A percentile compares a stretch with the other conserved stretches of the same genome.
Conservation (phyloP, 1,140 invertebrate genomes). For the Drosophila bifasciata region DNA sequence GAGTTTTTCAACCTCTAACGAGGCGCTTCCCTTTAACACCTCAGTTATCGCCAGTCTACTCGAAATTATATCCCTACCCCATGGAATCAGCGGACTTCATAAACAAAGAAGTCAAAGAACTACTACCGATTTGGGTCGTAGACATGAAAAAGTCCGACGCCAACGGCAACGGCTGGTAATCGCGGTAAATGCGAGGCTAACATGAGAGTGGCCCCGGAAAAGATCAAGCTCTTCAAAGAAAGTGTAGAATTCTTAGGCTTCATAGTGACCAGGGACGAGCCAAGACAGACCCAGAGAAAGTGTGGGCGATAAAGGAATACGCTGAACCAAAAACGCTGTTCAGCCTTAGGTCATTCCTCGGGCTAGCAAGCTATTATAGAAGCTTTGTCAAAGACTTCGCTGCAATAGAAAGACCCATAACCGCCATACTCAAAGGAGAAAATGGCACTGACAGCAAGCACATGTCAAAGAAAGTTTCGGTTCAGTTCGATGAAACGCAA, state of each 20-base stretch:
- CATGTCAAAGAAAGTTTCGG: no score
- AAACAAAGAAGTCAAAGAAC: not conserved
- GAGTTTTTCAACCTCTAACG: no score
- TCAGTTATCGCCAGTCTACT: no score
- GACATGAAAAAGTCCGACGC: not conserved
- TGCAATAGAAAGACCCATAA: no score
- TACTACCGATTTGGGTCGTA: no score
- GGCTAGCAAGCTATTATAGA: not conserved
- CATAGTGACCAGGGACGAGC: constrained; percentile 7
- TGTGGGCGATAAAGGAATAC: constrained; percentile 11
- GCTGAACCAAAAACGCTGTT: not conserved
- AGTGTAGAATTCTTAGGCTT: constrained; percentile 15
- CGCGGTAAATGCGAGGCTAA: not conserved
- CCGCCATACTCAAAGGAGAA: no score
- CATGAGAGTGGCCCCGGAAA: not conserved
- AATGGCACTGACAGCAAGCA: no score
- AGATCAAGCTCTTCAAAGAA: constrained; percentile 14
- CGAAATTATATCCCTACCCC: no score
- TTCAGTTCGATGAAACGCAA: no score
- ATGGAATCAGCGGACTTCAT: no score
- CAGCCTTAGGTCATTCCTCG: constrained; percentile 11
- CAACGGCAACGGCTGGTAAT: not conserved
- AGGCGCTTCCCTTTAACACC: no score
- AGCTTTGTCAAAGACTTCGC: no score
- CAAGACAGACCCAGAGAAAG: constrained; percentile 8